phyloP scores from a whole-genome alignment of 2,797 vertebrate species.

The Clarias pachynema region DNA sequence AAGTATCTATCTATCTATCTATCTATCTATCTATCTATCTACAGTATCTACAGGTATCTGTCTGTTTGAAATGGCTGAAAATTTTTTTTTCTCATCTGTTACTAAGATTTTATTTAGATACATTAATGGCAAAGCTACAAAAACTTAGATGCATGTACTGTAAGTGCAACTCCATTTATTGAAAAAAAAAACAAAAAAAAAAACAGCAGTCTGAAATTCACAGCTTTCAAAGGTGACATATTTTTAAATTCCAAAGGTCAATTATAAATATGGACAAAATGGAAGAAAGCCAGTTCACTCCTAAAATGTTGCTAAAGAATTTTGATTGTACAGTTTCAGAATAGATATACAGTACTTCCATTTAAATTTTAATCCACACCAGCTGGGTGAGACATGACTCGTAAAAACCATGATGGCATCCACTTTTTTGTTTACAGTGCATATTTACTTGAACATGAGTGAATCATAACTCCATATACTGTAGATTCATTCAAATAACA shows the following conservation, averaged over 20 bases:
- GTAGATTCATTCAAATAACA: neutral
- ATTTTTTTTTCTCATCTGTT: neutral
- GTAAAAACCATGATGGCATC: no score
- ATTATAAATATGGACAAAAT: neutral
- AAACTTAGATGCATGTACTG: neutral
- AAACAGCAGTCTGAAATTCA: neutral
- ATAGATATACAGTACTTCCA: neutral
- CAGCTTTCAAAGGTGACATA: no score
- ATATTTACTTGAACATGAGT: neutral
- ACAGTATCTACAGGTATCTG: no score
- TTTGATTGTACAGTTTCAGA: neutral
- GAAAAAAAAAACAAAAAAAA: no score
- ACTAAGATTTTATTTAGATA: neutral
- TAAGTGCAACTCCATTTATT: neutral
- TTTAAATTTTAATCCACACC: neutral
- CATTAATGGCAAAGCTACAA: neutral
- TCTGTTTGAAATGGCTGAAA: neutral
- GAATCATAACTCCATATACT: no score
- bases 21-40: no score
- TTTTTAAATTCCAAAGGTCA: neutral
- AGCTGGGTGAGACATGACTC: slow-evolving; percentile 1
- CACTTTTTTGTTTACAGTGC: neutral
- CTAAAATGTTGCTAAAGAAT: neutral
- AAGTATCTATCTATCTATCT: no score
- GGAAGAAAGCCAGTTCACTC: no score